phyloP scores from a whole-genome alignment of 53 echinoderm and acorn worm genomes.

The Zoroaster sp. region DNA sequence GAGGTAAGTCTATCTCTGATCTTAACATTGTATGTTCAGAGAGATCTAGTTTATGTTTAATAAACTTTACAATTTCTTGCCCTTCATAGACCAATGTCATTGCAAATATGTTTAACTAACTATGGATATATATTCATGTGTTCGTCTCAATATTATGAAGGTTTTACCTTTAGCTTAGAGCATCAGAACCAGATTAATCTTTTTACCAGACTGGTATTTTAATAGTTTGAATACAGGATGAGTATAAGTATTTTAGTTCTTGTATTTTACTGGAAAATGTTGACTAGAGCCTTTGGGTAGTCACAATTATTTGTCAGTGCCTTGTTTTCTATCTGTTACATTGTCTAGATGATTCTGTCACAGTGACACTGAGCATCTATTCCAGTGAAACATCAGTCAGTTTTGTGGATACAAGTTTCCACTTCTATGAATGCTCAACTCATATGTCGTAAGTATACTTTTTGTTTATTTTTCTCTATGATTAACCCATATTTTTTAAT shows the following conservation, averaged over 20 bases:
- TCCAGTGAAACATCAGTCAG: slow-evolving; percentile 71
- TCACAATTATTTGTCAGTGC: too few relatives aligned
- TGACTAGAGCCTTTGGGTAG: too few relatives aligned
- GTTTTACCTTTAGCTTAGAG: not conserved
- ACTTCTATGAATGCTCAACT: slow-evolving; percentile 72
- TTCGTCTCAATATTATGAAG: too few relatives aligned
- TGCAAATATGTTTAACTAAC: too few relatives aligned
- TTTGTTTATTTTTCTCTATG: not conserved
- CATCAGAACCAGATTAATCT: not conserved
- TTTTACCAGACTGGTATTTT: not conserved
- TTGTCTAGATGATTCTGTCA: slow-evolving; percentile 66
- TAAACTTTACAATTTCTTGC: too few relatives aligned
- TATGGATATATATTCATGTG: too few relatives aligned
- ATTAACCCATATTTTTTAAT: too few relatives aligned
- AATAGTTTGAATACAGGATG: not conserved
- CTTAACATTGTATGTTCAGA: too few relatives aligned
- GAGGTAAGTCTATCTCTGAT: not conserved
- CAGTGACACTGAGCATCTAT: slow-evolving; percentile 61
- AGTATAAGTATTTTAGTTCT: too few relatives aligned
- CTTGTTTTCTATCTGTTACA: not conserved
- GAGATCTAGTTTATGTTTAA: too few relatives aligned
- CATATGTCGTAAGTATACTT: slow-evolving; percentile 37
- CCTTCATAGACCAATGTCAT: too few relatives aligned
- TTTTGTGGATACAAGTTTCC: slow-evolving; percentile 69
- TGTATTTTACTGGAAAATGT: too few relatives aligned